Evolutionary conservation across 2,113 vertebrate species (phyloP).

Genomic region (Bubo blakistoni): DNA sequence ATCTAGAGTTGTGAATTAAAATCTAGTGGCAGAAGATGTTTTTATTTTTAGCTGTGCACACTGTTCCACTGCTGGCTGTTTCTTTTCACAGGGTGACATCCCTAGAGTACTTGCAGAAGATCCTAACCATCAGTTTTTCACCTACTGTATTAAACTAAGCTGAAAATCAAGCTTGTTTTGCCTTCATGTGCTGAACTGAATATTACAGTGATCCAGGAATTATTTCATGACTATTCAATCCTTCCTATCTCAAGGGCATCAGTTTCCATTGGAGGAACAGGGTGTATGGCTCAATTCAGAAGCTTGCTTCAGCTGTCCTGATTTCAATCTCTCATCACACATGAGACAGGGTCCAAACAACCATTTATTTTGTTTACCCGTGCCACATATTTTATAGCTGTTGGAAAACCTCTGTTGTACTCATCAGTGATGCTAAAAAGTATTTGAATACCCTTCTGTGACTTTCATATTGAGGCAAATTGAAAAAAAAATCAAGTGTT

Average conservation of each 20-base stretch:
- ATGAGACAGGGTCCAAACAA: rapidly evolving
- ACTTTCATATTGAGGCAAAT: neutral
- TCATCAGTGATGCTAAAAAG: neutral
- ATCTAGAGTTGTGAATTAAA: neutral
- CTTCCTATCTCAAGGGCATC: neutral
- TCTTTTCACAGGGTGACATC: neutral
- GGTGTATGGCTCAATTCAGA: neutral
- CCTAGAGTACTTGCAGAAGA: neutral
- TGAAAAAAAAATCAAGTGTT: neutral
- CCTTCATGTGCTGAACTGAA: neutral
- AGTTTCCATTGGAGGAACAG: neutral
- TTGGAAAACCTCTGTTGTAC: neutral
- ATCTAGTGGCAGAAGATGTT: neutral
- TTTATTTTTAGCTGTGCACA: rapidly evolving
- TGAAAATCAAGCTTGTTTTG: neutral
- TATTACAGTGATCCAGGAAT: neutral
- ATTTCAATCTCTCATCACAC: neutral
- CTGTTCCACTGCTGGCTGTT: neutral
- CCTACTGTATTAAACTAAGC: neutral
- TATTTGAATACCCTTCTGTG: neutral
- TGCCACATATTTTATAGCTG: neutral
- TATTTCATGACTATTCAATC: neutral
- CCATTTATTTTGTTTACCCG: neutral
- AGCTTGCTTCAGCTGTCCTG: neutral
- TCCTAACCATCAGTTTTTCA: neutral